These are phyloP conservation scores for Leptopilina syphax DNA, from an alignment of 2,888 invertebrate genomes.

Conservation along the genomic window DNA sequence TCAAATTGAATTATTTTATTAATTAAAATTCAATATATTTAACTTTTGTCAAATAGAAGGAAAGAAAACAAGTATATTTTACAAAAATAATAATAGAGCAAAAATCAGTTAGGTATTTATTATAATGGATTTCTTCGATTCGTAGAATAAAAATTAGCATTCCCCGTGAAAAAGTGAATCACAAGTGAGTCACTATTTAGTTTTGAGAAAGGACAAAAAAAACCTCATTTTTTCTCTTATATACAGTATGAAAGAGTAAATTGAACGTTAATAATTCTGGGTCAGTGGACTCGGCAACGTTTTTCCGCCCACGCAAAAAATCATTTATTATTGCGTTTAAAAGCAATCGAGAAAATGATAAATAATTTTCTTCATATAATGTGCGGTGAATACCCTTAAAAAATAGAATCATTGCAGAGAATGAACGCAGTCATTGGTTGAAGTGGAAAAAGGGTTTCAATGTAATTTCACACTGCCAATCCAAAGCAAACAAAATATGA, in stretches of 20 bases:
- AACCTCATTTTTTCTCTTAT: not conserved
- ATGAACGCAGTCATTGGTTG: not conserved
- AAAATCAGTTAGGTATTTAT: too few relatives aligned
- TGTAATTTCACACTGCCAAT: not conserved
- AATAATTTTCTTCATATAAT: not conserved
- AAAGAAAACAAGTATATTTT: too few relatives aligned
- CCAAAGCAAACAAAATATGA: not conserved
- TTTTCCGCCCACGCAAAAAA: not conserved
- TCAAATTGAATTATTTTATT: too few relatives aligned
- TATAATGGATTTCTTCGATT: too few relatives aligned
- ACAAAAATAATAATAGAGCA: too few relatives aligned
- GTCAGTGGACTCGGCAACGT: not conserved
- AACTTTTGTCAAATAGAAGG: too few relatives aligned
- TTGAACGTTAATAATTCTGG: not conserved
- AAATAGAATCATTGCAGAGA: not conserved
- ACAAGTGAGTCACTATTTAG: too few relatives aligned
- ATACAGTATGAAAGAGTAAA: not conserved
- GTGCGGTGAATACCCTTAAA: not conserved
- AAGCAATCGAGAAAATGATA: constrained; percentile 5
- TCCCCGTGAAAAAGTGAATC: too few relatives aligned
- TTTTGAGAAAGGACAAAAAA: too few relatives aligned
- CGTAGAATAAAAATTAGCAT: too few relatives aligned
- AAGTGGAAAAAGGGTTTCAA: constrained; percentile 1
- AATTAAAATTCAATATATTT: too few relatives aligned
- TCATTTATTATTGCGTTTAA: not conserved